These are phyloP conservation scores for Macrotus californicus DNA, from an alignment of 2,113 vertebrate genomes.

Conservation along the genomic window DNA sequence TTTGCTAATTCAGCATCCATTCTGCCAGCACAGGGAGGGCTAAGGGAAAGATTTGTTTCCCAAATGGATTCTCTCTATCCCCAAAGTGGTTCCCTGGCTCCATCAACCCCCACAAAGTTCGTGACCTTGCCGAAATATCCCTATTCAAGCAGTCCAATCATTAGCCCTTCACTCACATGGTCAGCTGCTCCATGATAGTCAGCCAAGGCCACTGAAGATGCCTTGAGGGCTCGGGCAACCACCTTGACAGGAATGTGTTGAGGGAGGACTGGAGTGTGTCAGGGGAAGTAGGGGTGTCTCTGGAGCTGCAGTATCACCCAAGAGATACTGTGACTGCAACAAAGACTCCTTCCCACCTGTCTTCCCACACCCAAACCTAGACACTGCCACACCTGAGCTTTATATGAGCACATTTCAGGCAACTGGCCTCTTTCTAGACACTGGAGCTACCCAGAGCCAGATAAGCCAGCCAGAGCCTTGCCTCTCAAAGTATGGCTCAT, in stretches of 20 bases:
- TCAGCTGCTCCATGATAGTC: neutral
- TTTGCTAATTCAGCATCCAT: conserved; percentile 67
- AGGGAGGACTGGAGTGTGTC: neutral
- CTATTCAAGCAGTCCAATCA: neutral
- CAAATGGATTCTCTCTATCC: conserved; percentile 30
- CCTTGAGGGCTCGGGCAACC: neutral
- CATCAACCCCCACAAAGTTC: neutral
- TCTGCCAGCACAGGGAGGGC: conserved; percentile 19
- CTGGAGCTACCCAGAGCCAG: neutral
- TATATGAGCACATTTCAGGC: neutral
- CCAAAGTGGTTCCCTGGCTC: neutral
- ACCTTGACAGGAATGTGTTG: neutral
- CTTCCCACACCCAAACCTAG: neutral
- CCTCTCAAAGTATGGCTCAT: neutral
- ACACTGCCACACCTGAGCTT: neutral
- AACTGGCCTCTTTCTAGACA: neutral
- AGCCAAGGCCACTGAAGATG: neutral
- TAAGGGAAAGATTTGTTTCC: conserved; percentile 46
- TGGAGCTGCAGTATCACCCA: neutral
- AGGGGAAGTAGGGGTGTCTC: neutral
- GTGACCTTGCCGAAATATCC: neutral
- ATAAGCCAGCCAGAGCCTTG: neutral
- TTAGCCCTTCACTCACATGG: neutral
- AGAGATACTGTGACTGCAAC: neutral
- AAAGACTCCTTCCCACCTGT: neutral